These are phyloP conservation scores for Pseudomyrmex pallidus DNA, from an alignment of 1,140 invertebrate genomes.

Conservation along the genomic window DNA sequence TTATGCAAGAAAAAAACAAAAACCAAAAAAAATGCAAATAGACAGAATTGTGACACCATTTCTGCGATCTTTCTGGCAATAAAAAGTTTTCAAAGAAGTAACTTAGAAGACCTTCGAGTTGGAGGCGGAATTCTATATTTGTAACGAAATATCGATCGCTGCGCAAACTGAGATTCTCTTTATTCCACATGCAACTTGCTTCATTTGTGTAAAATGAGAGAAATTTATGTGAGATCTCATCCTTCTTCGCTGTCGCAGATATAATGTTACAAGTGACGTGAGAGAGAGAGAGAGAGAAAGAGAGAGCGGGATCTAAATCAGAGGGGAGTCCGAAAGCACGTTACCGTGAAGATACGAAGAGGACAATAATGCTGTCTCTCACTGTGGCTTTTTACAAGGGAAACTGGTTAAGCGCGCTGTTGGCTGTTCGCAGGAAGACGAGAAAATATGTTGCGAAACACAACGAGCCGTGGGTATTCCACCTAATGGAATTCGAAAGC, in stretches of 20 bases:
- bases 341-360: slow-evolving; percentile 1
- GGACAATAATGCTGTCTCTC: slow-evolving; percentile 36
- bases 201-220: background rate
- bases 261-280: slow-evolving; percentile 1
- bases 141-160: background rate
- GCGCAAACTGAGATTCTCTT: background rate
- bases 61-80: too few species aligned
- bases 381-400: slow-evolving; percentile 31
- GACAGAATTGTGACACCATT: too few species aligned
- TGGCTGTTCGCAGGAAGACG: background rate
- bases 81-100: too few species aligned
- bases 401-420: slow-evolving; percentile 13
- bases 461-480: slow-evolving; percentile 5
- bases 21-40: too few species aligned
- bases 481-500: slow-evolving; percentile 53
- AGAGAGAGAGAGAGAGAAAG: too few species aligned
- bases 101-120: too few species aligned
- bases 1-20: too few species aligned
- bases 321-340: slow-evolving; percentile 1
- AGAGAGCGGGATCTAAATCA: background rate
- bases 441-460: slow-evolving; percentile 32
- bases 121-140: background rate
- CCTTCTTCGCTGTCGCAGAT: background rate
- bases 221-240: background rate
- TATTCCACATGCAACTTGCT: background rate